Evolutionary conservation across 2,113 vertebrate species (phyloP).

Genomic region (Neolamprologus devosi): DNA sequence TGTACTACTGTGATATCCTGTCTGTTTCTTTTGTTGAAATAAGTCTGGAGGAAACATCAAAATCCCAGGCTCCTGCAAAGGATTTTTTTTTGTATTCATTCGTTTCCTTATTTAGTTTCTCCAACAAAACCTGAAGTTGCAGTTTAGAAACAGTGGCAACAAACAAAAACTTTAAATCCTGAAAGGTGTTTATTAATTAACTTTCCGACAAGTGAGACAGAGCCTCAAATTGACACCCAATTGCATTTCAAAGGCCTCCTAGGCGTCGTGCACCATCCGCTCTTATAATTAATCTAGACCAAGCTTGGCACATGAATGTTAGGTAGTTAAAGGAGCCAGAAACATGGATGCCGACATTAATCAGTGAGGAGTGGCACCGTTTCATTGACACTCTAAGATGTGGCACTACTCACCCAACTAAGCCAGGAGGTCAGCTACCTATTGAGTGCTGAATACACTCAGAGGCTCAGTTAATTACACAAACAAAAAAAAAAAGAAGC

Average conservation of each 20-base stretch:
- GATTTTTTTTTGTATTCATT: neutral
- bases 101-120: neutral
- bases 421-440: neutral
- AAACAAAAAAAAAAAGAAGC: neutral
- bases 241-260: slow-evolving; percentile 24
- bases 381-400: slow-evolving; percentile 28
- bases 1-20: neutral
- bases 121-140: neutral
- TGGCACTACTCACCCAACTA: neutral
- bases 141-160: neutral
- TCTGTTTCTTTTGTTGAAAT: neutral
- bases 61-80: neutral
- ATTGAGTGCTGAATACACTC: neutral
- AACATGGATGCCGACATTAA: neutral
- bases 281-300: neutral
- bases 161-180: neutral
- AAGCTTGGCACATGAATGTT: slow-evolving; percentile 53
- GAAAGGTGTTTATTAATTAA: neutral
- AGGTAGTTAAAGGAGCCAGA: slow-evolving; percentile 43
- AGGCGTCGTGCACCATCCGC: neutral
- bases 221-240: neutral
- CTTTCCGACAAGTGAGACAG: neutral
- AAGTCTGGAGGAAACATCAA: neutral
- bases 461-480: neutral
- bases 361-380: slow-evolving; percentile 32